Evolutionary conservation across 2,113 vertebrate genomes (phyloP), one percentile per base, ranked within the genome.

Genomic region (Tretioscincus oriximinensis): DNA sequence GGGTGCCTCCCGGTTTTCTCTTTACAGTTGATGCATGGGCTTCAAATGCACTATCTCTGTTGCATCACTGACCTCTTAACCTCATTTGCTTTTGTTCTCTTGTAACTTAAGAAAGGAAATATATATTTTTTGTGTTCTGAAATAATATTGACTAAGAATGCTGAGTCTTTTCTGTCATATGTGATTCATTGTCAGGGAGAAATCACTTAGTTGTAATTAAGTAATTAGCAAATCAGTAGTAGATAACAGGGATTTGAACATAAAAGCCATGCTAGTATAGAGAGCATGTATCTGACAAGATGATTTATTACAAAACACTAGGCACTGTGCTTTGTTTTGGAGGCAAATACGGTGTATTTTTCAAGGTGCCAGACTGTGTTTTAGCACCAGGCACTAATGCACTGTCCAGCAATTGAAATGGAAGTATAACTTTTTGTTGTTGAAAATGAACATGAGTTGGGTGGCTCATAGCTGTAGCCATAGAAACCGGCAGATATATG

Each of bases 331-430:
- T 54, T 3, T 51, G 12, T 26, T 18, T 68, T 5, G 16, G 31
- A 61, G 64, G 35, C 31, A 29, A 49, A 68, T 54, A 83, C 31
- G 73, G 63, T 58, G 10, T 64, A 0, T 1, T 51, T 58, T 81
- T 85, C 70, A 77, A 86, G n/a, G 31, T 76, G 29, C 82, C 63
- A 28, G 47, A 60, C 26, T 2, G 49, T 35, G 45, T 29, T 76
- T 90, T 82, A 89, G 69, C 77, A 58, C 70, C 74, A 5, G 35
- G 70, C 41, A 73, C 84, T 68, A 47, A 72, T 41, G 54, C 72
- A 66, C 49, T 85, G 73, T 78, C 67, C 35, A 78, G 54, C 31
- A 29, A 73, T 29, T 72, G 1, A 1, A 80, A 73, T 68, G 61
- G 26, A 47, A 60, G 26, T 1, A 5, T 0, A 14, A 79, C 81